These are phyloP conservation scores for Copidosoma floridanum DNA, from an alignment of 1,140 invertebrate genomes.

Conservation along the genomic window DNA sequence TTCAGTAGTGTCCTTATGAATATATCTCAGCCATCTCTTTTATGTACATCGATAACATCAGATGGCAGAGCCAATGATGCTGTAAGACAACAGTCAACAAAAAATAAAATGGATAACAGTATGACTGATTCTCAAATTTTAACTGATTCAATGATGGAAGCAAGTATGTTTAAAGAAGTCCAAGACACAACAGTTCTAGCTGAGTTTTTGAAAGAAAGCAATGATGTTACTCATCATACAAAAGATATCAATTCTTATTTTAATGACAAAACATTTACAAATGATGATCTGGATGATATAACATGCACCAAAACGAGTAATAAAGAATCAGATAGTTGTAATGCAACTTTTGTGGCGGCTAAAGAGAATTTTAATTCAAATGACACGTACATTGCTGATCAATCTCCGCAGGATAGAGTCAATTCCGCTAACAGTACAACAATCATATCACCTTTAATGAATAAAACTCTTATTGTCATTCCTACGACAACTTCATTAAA, in stretches of 20 bases:
- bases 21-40: slow-evolving; percentile 46
- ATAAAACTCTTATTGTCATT: not conserved
- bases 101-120: no score
- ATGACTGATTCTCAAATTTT: slow-evolving; percentile 43
- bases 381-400: slow-evolving; percentile 1
- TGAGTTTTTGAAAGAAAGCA: slow-evolving; percentile 21
- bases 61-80: slow-evolving; percentile 28
- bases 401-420: not conserved
- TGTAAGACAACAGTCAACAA: slow-evolving; percentile 7
- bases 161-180: slow-evolving; percentile 43
- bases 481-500: not conserved
- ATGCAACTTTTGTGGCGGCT: slow-evolving; percentile 7
- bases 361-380: slow-evolving; percentile 4
- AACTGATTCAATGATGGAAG: slow-evolving; percentile 49
- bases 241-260: not conserved
- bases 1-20: slow-evolving; percentile 45
- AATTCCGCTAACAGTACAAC: slow-evolving; percentile 11
- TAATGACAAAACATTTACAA: slow-evolving; percentile 11
- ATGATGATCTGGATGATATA: not conserved
- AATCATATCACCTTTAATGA: not conserved
- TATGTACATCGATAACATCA: slow-evolving; percentile 41
- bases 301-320: no score
- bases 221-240: no score
- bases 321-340: not conserved
- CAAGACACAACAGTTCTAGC: slow-evolving; percentile 27